A percentile compares a stretch with the other conserved stretches of the same genome.
phyloP scores from a whole-genome alignment of 1,140 invertebrate species.

The Micrasema minimum region DNA sequence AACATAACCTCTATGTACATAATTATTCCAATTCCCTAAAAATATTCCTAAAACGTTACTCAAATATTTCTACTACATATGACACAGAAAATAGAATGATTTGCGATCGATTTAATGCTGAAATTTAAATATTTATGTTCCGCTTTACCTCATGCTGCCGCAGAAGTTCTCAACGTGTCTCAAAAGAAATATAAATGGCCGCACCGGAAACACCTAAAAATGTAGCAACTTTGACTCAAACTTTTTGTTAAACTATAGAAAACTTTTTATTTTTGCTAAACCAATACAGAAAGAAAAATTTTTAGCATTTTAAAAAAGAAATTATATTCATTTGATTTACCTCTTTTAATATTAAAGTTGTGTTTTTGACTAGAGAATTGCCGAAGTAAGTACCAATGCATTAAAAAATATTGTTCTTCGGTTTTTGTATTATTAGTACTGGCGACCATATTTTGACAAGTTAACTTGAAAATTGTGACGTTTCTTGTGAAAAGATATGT shows the following conservation, averaged over 20 bases:
- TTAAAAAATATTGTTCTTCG: constrained; percentile 2
- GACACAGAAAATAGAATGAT: background rate
- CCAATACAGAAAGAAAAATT: too few relatives aligned
- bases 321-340: background rate
- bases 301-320: too few relatives aligned
- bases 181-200: constrained; percentile 47
- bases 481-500: too few relatives aligned
- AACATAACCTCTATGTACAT: constrained; percentile 24
- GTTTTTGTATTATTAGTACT: background rate
- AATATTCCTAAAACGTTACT: background rate
- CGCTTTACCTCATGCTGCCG: constrained; percentile 45
- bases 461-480: background rate
- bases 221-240: background rate
- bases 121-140: constrained; percentile 20
- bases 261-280: too few relatives aligned
- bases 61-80: background rate
- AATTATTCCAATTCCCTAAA: background rate
- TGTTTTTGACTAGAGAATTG: background rate
- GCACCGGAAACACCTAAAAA: constrained; percentile 39
- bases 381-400: background rate
- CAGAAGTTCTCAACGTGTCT: constrained; percentile 43
- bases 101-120: background rate
- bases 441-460: constrained; percentile 5
- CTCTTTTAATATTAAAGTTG: background rate
- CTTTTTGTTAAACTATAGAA: too few relatives aligned